Evolutionary conservation across 2,888 invertebrate species (phyloP), one percentile per base, ranked within the genome.

Genomic region (Drosophila putrida): DNA sequence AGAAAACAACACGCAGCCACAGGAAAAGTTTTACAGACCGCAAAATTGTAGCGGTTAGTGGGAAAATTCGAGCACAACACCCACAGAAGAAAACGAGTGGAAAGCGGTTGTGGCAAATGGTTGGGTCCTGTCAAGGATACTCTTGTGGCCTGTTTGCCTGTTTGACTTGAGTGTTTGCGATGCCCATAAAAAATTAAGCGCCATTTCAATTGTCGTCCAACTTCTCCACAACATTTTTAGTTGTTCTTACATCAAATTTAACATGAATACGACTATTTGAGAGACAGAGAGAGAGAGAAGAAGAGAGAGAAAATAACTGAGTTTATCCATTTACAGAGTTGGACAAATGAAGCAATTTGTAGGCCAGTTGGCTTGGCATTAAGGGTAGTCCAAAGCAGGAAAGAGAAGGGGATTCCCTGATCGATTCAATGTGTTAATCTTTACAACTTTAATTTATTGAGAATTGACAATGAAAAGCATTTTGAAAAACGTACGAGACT

Each of bases 131-230:
- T 85, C 83, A 80, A 88, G 83, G 78, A 86, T 80, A 86, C 83
- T 43, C 43, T 73, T 84, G 70, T 46, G 66, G 71, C 44, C 66
- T 87, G 85, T 80, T 80, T 74, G 63, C 68, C 80, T 62, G 62
- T 80, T 86, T 72, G 79, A 74, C 87, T 88, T 70, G 87, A 88
- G 89, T 88, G 84, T 88, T 83, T 83, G 89, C 84, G 63, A 73
- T 72, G 84, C 58, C 74, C 82, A 83, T 88, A 83, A 88, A 87
- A 85, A 85, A 85, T 89, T 86, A 85, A 86, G 79, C 85, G 77
- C 81, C 79, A 83, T 88, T 85, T 81, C 87, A 84, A 88, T 88
- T 85, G 89, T 81, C 75, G 60, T 75, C 62, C 75, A 66, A 76
- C 44, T 57, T 51, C 51, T 39, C 11, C 43, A 33, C 39, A 44